Base-by-base conservation (phyloP, 2,113 vertebrate species). In the Phyllostomus hastatus region DNA sequence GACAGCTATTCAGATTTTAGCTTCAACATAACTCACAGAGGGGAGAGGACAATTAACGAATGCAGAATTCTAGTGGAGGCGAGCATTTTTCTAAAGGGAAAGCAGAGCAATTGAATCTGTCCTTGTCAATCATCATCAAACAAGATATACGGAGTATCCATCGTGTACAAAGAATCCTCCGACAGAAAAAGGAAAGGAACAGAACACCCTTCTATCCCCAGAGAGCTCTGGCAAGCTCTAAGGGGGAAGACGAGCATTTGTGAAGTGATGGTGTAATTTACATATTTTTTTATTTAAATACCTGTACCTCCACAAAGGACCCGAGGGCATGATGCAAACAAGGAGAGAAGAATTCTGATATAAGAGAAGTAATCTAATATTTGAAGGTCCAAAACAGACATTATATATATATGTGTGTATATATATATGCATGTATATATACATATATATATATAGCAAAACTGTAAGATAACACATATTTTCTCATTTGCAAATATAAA, bases 401-500 rank as follows among this genome's bases (percentile, higher is more conserved):
- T 4, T 79, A 89, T 41, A 48, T 2, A 85, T 52, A 41, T 2
- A 76, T 50, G 11, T 50, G 12, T 14, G 11, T 50, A 10, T 52
- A 46, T 2, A 85, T 14, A 50, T 50, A 14, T 48, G 10, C 10
- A 48, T 48, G 7, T 70, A 22, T 43, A 75, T 79, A 89, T 64
- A 26, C 35, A 75, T 73, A 89, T 70, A 28, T 70, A 28, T 73
- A 89, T 48, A 48, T 1, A 81, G 50, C 10, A 86, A 78, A 85
- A n/a, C 28, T 52, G 59, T 75, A 31, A 48, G n/a, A 70, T 66
- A 35, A 94, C 80, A 85, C n/a, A 57, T 35, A 11, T 70, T 93
- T 89, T 81, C 41, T 94, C 66, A 92, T 88, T 96, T 95, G 52
- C 52, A 95, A 91, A 82, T 41, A 82, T n/a, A 72, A 66, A 91